Percentiles rank a stretch among this genome's conserved stretches.
Conservation (phyloP, 2,113 vertebrate species). For the Sphyrna mokarran region DNA sequence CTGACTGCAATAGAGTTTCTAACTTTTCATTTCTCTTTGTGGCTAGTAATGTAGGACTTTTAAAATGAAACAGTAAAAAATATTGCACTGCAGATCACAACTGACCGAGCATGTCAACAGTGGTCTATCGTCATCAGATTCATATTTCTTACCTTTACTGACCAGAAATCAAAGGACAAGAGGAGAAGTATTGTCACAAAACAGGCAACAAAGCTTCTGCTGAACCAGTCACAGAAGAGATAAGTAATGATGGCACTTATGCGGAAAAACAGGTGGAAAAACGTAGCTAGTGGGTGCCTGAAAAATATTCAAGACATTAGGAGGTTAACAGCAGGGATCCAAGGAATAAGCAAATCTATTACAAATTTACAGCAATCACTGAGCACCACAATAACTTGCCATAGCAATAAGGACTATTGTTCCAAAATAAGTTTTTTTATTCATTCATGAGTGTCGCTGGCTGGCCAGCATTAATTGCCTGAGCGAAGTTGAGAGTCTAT, state of each 20-base stretch:
- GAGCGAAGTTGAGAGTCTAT: too few relatives aligned
- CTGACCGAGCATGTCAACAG: neutral
- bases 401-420: constrained; percentile 39
- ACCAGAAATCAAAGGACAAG: constrained; percentile 88
- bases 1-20: neutral
- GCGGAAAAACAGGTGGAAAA: constrained; percentile 85
- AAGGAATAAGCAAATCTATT: neutral
- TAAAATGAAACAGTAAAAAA: neutral
- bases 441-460: too few relatives aligned
- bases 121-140: neutral
- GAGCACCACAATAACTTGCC: neutral
- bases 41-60: neutral
- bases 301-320: constrained; percentile 39
- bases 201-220: constrained; percentile 74
- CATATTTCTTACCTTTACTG: constrained; percentile 74
- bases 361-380: constrained; percentile 34
- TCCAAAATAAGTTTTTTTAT: constrained; percentile 38
- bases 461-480: too few relatives aligned
- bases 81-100: neutral
- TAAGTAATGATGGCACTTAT: constrained; percentile 72
- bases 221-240: constrained; percentile 75
- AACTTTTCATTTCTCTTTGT: neutral
- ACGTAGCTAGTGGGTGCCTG: constrained; percentile 79
- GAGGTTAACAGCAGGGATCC: neutral
- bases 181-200: constrained; percentile 80